phyloP scores from a whole-genome alignment of 2,888 invertebrate species.

The Stenodera caucasica region DNA sequence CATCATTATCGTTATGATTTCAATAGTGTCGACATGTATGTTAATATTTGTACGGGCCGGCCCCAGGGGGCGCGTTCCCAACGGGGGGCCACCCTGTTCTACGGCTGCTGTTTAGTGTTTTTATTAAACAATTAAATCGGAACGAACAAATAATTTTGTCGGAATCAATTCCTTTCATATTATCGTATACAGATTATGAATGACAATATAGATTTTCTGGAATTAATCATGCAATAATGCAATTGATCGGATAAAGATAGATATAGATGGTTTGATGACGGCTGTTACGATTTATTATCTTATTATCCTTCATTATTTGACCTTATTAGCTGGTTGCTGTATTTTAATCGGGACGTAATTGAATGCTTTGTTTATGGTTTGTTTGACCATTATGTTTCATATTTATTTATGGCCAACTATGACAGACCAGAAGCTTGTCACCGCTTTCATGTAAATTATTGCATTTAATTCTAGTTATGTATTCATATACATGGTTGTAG shows the following conservation, averaged over 20 bases:
- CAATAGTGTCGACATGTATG: slow-evolving; percentile 1
- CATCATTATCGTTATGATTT: not conserved
- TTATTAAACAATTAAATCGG: not conserved
- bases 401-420: slow-evolving; percentile 39
- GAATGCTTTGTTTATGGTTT: slow-evolving; percentile 41
- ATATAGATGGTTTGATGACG: not conserved
- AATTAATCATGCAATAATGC: not conserved
- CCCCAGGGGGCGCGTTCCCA: slow-evolving; percentile 1
- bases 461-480: slow-evolving; percentile 38
- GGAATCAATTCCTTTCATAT: not conserved
- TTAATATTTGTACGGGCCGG: not conserved
- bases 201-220: not conserved
- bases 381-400: slow-evolving; percentile 42
- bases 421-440: slow-evolving; percentile 40
- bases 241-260: not conserved
- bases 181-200: not conserved
- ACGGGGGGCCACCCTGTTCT: not conserved
- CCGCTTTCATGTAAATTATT: slow-evolving; percentile 41
- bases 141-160: not conserved
- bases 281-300: slow-evolving; percentile 38
- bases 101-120: not conserved
- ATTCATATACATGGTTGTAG: slow-evolving; percentile 26
- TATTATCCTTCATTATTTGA: slow-evolving; percentile 45
- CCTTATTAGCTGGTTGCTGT: slow-evolving; percentile 37
- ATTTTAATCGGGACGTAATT: slow-evolving; percentile 41